Conservation (phyloP, 2,113 vertebrate species). For the Ariopsis seemanni region DNA sequence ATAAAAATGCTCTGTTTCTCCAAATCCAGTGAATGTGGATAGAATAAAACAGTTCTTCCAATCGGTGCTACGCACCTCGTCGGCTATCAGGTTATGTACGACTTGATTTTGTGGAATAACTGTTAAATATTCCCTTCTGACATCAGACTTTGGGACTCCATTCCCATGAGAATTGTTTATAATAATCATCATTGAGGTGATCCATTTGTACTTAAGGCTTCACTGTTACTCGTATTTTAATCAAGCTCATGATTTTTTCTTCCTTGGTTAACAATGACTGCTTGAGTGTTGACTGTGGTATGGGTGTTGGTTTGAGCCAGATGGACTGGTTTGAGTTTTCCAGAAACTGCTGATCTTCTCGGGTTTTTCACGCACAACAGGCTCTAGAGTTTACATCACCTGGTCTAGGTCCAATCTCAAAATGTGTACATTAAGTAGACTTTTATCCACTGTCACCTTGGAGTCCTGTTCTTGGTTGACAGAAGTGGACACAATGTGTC, state of each 20-base stretch:
- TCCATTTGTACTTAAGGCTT: not conserved
- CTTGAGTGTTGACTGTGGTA: not conserved
- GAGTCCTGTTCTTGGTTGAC: not conserved
- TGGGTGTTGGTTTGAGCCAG: not conserved
- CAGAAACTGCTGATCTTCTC: not conserved
- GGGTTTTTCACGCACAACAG: not conserved
- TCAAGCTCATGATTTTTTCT: not conserved
- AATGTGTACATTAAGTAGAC: not conserved
- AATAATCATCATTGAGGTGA: not conserved
- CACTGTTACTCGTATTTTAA: not conserved
- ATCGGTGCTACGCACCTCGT: too few species aligned
- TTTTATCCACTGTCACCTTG: not conserved
- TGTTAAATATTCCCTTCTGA: not conserved
- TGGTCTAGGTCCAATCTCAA: not conserved
- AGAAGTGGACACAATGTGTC: not conserved
- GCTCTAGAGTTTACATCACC: not conserved
- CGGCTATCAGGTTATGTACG: too few species aligned
- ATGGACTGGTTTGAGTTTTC: not conserved
- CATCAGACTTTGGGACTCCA: not conserved
- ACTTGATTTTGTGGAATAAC: too few species aligned
- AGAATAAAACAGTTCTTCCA: too few species aligned
- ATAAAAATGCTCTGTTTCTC: too few species aligned
- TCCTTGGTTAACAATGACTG: not conserved
- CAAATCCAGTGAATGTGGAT: too few species aligned
- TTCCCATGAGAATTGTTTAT: not conserved